Conservation (phyloP, 2,113 vertebrate genomes). For the Nannobrachium achirus region DNA sequence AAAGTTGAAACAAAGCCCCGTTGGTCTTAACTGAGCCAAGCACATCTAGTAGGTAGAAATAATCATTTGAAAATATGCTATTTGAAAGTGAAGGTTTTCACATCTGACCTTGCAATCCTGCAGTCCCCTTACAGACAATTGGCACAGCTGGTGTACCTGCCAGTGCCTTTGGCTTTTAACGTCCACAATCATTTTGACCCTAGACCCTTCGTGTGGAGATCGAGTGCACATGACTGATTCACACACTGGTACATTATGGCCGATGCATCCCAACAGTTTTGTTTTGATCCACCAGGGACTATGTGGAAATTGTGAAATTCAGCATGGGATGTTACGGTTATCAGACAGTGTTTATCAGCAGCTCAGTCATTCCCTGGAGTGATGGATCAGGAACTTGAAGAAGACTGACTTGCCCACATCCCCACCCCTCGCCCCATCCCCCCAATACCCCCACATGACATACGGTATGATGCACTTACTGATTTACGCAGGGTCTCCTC, state of each 20-base stretch:
- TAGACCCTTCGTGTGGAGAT: conserved; percentile 9
- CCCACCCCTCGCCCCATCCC: too few relatives aligned
- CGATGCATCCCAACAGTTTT: conserved; percentile 20
- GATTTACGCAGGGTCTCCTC: conserved; percentile 54
- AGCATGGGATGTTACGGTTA: conserved; percentile 26
- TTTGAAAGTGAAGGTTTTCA: too few relatives aligned
- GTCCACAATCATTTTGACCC: conserved; percentile 10
- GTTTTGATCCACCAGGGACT: background rate
- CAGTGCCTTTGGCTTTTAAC: conserved; percentile 35
- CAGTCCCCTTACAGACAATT: conserved; percentile 51
- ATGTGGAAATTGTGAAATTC: conserved; percentile 34
- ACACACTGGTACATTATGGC: conserved; percentile 13
- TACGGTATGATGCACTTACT: conserved; percentile 57
- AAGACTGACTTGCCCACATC: conserved; percentile 39
- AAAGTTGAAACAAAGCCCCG: conserved; percentile 48
- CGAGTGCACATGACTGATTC: conserved; percentile 13
- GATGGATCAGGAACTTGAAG: conserved; percentile 58
- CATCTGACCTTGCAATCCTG: conserved; percentile 50
- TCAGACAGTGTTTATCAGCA: conserved; percentile 56
- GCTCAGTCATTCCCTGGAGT: conserved; percentile 54
- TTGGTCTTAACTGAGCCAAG: conserved; percentile 5
- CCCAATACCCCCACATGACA: conserved; percentile 43
- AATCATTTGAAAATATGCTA: conserved; percentile 44
- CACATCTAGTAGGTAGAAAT: conserved; percentile 23
- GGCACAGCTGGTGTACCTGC: conserved; percentile 46